Base-by-base conservation (phyloP, 2,113 vertebrate genomes). In the Pelmatolapia mariae region DNA sequence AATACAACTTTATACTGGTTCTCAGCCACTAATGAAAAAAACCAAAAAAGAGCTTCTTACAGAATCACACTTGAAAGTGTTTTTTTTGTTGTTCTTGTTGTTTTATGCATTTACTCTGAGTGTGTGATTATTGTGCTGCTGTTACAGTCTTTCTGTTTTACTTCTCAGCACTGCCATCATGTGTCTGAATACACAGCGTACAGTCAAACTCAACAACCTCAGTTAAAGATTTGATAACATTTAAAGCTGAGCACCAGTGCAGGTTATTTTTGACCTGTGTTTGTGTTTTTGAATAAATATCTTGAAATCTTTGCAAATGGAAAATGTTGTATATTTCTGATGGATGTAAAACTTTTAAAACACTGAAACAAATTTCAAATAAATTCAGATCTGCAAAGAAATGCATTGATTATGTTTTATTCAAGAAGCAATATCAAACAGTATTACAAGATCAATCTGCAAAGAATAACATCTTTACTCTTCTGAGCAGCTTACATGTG, bases 291-390 rank as follows among this genome's bases (percentile, higher is more conserved):
- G 50, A 52, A 52, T 19, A 5, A 52, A 19, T 5, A 4, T 52
- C 2, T 52, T 52, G 50, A 52, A 52, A 0, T 10, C 5, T 52
- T 52, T 52, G 3, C 18, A 52, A 52, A 10, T 52, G 0, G 0
- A 52, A 52, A 52, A 52, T 52, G 50, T 52, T 52, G 18, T n/a
- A 52, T 19, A n/a, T 52, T 52, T 52, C 50, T 52, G 50, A 52
- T 0, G 1, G 18, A 52, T 52, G 18, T 5, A n/a, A 52, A 52
- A 52, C 18, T 52, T 52, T 52, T 52, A 52, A n/a, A 52, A 52
- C 0, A n/a, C 8, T 52, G 50, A 0, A 52, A 52, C 8, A n/a
- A 52, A 52, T 0, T 52, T 52, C 8, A 0, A 52, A n/a, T 5
- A 52, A 52, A 5, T 52, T 52, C 18, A n/a, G 50, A 52, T 10